These are phyloP conservation scores for Hydrotaea cyrtoneurina DNA, from an alignment of 2,888 invertebrate species.

Conservation along the genomic window DNA sequence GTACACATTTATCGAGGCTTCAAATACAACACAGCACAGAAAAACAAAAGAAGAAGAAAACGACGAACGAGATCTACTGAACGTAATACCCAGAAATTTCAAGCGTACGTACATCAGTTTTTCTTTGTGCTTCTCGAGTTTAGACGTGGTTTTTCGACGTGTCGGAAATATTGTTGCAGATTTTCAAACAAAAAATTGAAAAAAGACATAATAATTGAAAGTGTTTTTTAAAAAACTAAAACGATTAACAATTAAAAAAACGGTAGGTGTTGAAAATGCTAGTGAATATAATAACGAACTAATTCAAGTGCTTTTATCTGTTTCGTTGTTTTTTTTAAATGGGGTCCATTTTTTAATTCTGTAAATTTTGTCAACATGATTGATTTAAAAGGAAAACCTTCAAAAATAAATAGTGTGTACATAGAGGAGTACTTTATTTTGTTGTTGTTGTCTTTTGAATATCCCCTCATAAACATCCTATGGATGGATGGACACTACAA, in stretches of 20 bases:
- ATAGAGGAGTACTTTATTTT: slow-evolving; percentile 31
- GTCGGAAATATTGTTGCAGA: not conserved
- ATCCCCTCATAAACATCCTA: slow-evolving; percentile 30
- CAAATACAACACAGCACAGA: slow-evolving; percentile 4
- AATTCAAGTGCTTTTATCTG: not conserved
- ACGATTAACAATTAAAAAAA: not conserved
- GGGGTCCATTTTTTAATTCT: too few relatives aligned
- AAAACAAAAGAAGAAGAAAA: slow-evolving; percentile 18
- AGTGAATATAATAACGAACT: not conserved
- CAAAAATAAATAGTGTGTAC: slow-evolving; percentile 8
- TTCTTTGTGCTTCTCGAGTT: slow-evolving; percentile 65
- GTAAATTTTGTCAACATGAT: not conserved
- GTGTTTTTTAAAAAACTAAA: too few relatives aligned
- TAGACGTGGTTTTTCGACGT: slow-evolving; percentile 58
- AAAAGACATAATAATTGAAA: not conserved
- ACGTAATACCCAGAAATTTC: slow-evolving; percentile 57
- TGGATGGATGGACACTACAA: slow-evolving; percentile 44
- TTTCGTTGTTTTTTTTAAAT: not conserved
- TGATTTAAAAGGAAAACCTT: not conserved
- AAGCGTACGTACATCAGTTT: slow-evolving; percentile 68
- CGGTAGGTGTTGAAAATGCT: slow-evolving; percentile 7
- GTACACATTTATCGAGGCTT: slow-evolving; percentile 42
- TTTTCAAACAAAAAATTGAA: too few relatives aligned
- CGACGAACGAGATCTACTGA: slow-evolving; percentile 27
- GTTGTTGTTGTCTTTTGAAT: not conserved